Conservation (phyloP, 2,113 vertebrate species). For the Sterrhoptilus dennistouni region DNA sequence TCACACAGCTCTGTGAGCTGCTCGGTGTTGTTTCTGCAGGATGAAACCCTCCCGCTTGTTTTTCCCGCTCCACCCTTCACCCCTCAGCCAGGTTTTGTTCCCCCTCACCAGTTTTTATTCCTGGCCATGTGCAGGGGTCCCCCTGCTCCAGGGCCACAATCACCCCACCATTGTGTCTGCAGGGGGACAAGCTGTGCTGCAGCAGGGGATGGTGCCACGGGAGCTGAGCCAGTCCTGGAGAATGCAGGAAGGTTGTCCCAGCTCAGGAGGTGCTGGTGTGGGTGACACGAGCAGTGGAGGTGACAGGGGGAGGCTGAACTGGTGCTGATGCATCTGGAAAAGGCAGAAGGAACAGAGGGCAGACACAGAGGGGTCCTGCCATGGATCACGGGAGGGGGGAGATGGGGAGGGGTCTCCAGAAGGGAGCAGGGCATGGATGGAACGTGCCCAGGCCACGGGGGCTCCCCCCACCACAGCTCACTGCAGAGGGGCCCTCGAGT, state of each 20-base stretch:
- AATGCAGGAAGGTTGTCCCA: not conserved
- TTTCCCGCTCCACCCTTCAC: not conserved
- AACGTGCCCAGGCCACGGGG: not conserved
- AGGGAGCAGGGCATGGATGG: not conserved
- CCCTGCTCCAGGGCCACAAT: accelerated
- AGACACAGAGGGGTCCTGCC: not conserved
- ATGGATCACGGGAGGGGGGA: not conserved
- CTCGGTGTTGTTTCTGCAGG: not conserved
- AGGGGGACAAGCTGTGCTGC: not conserved
- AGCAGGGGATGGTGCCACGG: accelerated
- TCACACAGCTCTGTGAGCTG: accelerated
- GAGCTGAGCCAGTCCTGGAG: not conserved
- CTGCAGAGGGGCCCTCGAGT: constrained; percentile 7
- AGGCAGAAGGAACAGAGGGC: accelerated
- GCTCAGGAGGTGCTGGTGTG: not conserved
- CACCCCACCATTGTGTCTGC: not conserved
- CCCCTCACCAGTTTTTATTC: not conserved
- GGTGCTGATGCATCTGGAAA: not conserved
- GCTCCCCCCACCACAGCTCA: not conserved
- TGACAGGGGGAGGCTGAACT: not conserved
- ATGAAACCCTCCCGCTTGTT: not conserved
- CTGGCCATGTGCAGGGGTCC: not conserved
- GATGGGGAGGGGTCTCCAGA: not conserved
- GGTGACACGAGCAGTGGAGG: accelerated
- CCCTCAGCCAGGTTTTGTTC: not conserved